phyloP scores from a whole-genome alignment of 2,888 invertebrate species.

The Atethmia centrago region DNA sequence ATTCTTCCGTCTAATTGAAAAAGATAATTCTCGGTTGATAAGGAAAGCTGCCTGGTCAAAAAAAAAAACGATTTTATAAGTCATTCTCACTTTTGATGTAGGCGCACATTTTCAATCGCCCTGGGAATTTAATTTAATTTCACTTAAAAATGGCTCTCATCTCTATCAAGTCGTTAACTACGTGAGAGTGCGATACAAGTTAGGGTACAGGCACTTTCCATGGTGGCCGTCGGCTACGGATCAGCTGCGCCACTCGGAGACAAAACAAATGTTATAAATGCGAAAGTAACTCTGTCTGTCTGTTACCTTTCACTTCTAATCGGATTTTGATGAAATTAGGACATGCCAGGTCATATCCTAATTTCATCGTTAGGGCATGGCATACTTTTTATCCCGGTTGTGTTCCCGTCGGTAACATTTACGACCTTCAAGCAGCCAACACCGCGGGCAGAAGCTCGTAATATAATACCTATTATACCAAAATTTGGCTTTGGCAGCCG shows the following conservation, averaged over 20 bases:
- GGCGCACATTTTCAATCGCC: conserved; percentile 44
- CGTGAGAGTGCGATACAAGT: conserved; percentile 31
- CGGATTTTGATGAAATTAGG: neutral
- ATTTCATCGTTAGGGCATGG: neutral
- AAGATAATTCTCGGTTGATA: neutral
- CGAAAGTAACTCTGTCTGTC: neutral
- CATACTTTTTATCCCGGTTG: neutral
- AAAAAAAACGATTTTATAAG: neutral
- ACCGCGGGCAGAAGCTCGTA: neutral
- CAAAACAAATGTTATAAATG: conserved; percentile 5
- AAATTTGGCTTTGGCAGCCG: conserved; percentile 13
- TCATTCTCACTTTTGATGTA: neutral
- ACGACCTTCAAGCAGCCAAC: neutral
- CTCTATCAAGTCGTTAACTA: conserved; percentile 53
- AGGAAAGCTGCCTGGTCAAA: neutral
- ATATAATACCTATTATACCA: conserved; percentile 26
- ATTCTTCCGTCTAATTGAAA: neutral
- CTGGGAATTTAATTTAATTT: conserved; percentile 46
- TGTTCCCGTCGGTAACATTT: too few species aligned
- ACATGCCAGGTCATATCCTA: neutral
- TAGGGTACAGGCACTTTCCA: conserved; percentile 19
- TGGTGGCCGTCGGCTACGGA: conserved; percentile 19
- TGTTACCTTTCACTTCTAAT: neutral
- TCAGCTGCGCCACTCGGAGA: conserved; percentile 39
- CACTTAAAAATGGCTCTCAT: conserved; percentile 44